Base-by-base conservation (phyloP, 1,140 invertebrate species). In the Tetranychus urticae region DNA sequence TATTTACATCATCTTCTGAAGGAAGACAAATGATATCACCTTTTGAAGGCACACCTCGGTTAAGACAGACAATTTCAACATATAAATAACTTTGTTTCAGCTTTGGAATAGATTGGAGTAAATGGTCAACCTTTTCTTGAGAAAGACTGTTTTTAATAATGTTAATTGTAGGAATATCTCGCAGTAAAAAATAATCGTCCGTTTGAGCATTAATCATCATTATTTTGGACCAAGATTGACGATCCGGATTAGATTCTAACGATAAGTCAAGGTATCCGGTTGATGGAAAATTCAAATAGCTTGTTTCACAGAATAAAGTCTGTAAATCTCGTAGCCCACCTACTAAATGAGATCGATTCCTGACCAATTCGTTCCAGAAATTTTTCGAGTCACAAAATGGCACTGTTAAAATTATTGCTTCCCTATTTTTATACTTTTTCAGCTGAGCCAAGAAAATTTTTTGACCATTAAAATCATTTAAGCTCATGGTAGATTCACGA, bases 311-410 rank as follows among this genome's bases (percentile, higher is more conserved):
- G 42, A 57, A 8, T 33, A 64, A 14, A 13, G 48, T 57, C 37
- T 64, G 31, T 12, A 64, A 42, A 50, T 64, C 63, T 34, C 58
- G 23, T 7, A 62, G 14, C 0, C 63, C 63, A 10, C 63, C 63
- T 45, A 63, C 63, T 39, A 60, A 34, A 48, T 64, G 63, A 23
- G 36, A 2, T 45, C 47, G 57, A 52, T 64, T 64, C 36, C 13
- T 23, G 31, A 35, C 59, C 8, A 64, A 36, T 37, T 42, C 36
- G 34, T 60, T 10, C 63, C 63, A 64, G 31, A 64, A 36, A 14
- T 12, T 2, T 36, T 60, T 63, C 3, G 62, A 14, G 13, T 33
- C 14, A n/a, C 56, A 2, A 56, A 45, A 48, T 45, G 35, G 36
- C 45, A 60, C 34, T 57, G 42, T n/a, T 34, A 31, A 10, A 42